Conservation (phyloP, 2,113 vertebrate genomes). For the Myiagra hebetior region DNA sequence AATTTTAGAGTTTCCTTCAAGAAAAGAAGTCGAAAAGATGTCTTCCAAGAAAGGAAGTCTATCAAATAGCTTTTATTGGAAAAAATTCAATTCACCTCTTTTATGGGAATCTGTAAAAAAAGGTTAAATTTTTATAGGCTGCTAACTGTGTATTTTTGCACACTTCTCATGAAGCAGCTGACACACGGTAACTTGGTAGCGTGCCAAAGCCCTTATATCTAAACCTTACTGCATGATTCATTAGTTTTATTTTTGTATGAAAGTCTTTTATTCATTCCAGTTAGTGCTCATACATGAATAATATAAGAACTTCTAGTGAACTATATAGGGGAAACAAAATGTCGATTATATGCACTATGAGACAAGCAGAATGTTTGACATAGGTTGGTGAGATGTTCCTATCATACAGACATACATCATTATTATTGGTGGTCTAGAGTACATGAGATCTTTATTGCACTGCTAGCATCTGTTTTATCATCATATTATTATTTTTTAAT, state of each 20-base stretch:
- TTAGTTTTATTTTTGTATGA: neutral
- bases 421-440: neutral
- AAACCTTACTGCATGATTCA: neutral
- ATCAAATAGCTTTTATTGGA: neutral
- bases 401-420: neutral
- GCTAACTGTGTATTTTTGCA: neutral
- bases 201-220: neutral
- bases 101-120: neutral
- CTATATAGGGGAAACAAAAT: neutral
- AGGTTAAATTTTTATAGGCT: neutral
- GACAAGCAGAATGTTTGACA: neutral
- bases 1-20: neutral
- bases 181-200: neutral
- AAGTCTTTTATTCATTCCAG: neutral
- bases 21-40: neutral
- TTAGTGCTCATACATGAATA: neutral
- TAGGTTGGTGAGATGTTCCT: neutral
- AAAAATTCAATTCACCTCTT: neutral
- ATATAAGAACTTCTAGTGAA: neutral
- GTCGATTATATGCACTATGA: neutral
- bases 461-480: neutral
- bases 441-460: neutral
- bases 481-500: neutral
- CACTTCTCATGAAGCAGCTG: neutral
- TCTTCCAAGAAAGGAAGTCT: neutral